Conservation (phyloP, 2,113 vertebrate species). For the Tenrec ecaudatus region DNA sequence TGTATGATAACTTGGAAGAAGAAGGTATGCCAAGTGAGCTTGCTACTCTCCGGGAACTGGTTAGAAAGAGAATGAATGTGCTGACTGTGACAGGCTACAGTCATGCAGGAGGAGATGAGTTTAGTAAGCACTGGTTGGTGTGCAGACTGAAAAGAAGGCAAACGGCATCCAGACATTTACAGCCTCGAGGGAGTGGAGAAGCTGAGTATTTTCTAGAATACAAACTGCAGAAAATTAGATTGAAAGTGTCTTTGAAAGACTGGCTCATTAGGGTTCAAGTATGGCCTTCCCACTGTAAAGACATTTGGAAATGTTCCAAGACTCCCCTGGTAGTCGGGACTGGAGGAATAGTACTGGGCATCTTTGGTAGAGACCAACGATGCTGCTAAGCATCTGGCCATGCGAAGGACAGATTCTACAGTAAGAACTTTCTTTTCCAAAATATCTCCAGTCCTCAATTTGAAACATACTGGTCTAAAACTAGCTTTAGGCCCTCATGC, state of each 20-base stretch:
- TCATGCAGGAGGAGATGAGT: not conserved
- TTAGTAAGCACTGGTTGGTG: slow-evolving; percentile 51
- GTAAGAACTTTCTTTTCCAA: too few relatives aligned
- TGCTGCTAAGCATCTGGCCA: too few relatives aligned
- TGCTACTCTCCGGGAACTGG: not conserved
- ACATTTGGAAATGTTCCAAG: too few relatives aligned
- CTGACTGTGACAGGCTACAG: not conserved
- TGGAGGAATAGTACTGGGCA: too few relatives aligned
- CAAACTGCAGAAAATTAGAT: not conserved
- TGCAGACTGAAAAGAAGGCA: slow-evolving; percentile 36
- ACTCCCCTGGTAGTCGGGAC: too few relatives aligned
- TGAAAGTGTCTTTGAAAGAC: not conserved
- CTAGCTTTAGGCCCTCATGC: too few relatives aligned
- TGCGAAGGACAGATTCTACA: too few relatives aligned
- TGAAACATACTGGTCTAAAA: too few relatives aligned
- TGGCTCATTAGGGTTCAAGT: slow-evolving; percentile 26
- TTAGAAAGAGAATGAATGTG: not conserved
- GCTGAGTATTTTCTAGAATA: slow-evolving; percentile 29
- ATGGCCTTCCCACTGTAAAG: not conserved
- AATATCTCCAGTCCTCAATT: too few relatives aligned
- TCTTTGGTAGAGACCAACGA: too few relatives aligned
- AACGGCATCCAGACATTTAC: slow-evolving; percentile 34
- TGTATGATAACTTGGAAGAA: not conserved
- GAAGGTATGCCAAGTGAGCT: not conserved
- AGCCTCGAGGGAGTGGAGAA: not conserved